These are phyloP conservation scores for Magallana ariakensis DNA, from an alignment of 1,140 invertebrate genomes.

Conservation along the genomic window DNA sequence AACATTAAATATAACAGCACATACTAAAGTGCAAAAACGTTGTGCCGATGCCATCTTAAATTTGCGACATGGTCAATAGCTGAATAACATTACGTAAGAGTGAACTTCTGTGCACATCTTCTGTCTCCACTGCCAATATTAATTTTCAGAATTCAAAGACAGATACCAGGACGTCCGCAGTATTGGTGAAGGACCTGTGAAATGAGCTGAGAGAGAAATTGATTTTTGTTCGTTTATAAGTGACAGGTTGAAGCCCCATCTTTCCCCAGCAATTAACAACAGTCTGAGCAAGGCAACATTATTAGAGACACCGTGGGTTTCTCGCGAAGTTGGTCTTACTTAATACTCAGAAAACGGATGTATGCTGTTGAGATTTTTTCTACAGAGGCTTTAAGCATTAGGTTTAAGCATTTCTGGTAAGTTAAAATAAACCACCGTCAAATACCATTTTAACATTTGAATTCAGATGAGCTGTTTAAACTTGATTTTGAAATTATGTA, in stretches of 20 bases:
- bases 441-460: too few species aligned
- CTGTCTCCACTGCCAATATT: background rate
- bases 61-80: too few species aligned
- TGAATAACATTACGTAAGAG: too few species aligned
- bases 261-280: slow-evolving; percentile 25
- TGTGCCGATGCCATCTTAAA: too few species aligned
- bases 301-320: slow-evolving; percentile 11
- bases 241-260: slow-evolving; percentile 14
- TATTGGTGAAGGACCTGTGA: background rate
- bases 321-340: background rate
- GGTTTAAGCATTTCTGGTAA: too few species aligned
- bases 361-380: background rate
- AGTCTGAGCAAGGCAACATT: slow-evolving; percentile 32
- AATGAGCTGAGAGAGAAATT: slow-evolving; percentile 15
- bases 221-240: slow-evolving; percentile 35
- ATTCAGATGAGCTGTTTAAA: too few species aligned
- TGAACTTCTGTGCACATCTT: too few species aligned
- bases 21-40: too few species aligned
- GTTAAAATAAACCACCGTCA: too few species aligned
- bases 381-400: too few species aligned
- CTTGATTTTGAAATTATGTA: too few species aligned
- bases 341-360: slow-evolving; percentile 2
- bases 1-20: too few species aligned
- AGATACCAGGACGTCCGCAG: background rate
- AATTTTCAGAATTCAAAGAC: background rate